Percentiles rank a stretch among this genome's conserved stretches.
Conservation (phyloP, 2,797 vertebrate genomes). For the Sebastes miniatus region DNA sequence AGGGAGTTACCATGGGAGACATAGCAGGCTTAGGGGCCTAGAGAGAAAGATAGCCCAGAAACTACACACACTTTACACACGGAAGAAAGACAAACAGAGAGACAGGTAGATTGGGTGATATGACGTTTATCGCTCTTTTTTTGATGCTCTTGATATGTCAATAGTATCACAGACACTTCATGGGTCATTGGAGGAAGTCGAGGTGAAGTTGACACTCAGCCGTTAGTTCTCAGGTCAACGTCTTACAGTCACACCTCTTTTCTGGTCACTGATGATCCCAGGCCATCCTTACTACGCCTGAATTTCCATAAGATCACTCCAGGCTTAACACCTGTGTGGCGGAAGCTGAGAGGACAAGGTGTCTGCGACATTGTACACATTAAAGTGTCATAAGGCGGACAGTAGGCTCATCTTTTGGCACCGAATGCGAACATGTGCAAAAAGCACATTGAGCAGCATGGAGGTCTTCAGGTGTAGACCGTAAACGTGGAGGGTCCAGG, state of each 20-base stretch:
- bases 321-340: conserved; percentile 61
- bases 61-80: conserved; percentile 34
- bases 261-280: conserved; percentile 59
- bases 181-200: not conserved
- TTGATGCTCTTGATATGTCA: not conserved
- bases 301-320: conserved; percentile 59
- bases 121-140: not conserved
- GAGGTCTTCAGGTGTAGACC: not conserved
- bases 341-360: conserved; percentile 38
- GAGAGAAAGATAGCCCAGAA: conserved; percentile 80
- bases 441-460: not conserved
- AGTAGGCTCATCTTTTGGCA: not conserved
- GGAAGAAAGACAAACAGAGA: not conserved
- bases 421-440: not conserved
- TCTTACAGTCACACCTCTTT: conserved; percentile 29
- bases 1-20: conserved; percentile 83
- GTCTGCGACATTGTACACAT: not conserved
- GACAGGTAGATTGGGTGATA: not conserved
- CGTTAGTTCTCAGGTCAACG: not conserved
- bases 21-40: conserved; percentile 74
- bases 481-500: conserved; percentile 1
- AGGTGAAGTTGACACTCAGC: conserved; percentile 8
- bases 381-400: not conserved
- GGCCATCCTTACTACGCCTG: conserved; percentile 43
- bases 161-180: not conserved